These are phyloP conservation scores for Lobophora halterata DNA, from an alignment of 2,888 invertebrate species.

Conservation along the genomic window DNA sequence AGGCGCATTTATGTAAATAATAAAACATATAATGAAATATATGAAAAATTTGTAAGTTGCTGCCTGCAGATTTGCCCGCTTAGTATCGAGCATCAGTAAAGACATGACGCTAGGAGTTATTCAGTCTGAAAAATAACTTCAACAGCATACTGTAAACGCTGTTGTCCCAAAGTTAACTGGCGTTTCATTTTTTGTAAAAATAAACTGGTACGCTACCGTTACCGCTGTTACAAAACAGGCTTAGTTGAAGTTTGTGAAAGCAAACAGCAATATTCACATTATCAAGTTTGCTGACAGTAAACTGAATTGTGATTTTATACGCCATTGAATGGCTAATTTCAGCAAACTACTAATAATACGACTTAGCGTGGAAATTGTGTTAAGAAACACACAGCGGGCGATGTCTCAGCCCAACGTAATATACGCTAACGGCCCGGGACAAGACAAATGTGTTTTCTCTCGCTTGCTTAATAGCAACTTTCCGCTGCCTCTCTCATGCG, in stretches of 20 bases:
- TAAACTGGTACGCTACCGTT: constrained; percentile 52
- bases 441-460: constrained; percentile 80
- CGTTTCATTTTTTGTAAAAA: constrained; percentile 38
- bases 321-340: constrained; percentile 38
- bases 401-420: constrained; percentile 68
- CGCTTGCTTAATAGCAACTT: constrained; percentile 67
- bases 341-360: constrained; percentile 48
- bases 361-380: constrained; percentile 54
- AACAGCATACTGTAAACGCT: no score
- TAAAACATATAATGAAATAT: no score
- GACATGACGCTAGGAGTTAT: no score
- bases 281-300: constrained; percentile 23
- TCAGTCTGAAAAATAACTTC: no score
- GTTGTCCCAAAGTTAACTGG: no score
- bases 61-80: no score
- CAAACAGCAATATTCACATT: constrained; percentile 12
- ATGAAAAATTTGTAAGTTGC: no score
- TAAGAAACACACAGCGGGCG: constrained; percentile 66
- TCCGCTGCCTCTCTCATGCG: constrained; percentile 44
- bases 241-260: constrained; percentile 34
- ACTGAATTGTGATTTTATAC: constrained; percentile 24
- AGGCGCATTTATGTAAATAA: no score
- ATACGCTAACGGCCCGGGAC: constrained; percentile 78
- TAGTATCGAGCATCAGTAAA: no score
- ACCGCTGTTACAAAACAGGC: constrained; percentile 39